phyloP scores from a whole-genome alignment of 2,888 invertebrate species.

The Drosophila algonquin region DNA sequence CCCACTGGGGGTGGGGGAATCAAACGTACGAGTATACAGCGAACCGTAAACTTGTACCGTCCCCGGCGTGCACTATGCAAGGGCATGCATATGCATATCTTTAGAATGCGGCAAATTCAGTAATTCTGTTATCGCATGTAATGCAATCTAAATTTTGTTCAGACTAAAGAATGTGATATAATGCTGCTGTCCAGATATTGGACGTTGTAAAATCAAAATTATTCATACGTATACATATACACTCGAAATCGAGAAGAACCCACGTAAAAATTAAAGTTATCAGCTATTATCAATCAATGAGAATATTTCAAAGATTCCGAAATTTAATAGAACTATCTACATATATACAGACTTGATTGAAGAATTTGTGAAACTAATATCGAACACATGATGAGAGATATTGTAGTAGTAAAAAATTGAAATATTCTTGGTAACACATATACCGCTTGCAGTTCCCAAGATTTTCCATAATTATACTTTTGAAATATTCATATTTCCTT shows the following conservation, averaged over 20 bases:
- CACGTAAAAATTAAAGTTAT: not conserved
- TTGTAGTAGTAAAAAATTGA: too few relatives aligned
- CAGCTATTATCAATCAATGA: not conserved
- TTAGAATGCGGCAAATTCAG: slow-evolving; percentile 27
- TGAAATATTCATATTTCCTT: not conserved
- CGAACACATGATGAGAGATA: too few relatives aligned
- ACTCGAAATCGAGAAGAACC: not conserved
- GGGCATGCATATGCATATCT: slow-evolving; percentile 36
- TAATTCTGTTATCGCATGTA: slow-evolving; percentile 44
- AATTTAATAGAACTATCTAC: not conserved
- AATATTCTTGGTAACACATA: too few relatives aligned
- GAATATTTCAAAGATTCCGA: not conserved
- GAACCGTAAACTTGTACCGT: slow-evolving; percentile 20
- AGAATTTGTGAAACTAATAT: too few relatives aligned
- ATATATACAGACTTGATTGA: not conserved
- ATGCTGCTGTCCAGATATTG: slow-evolving; percentile 32
- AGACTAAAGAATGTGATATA: slow-evolving; percentile 23
- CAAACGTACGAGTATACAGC: slow-evolving; percentile 29
- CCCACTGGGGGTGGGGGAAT: slow-evolving; percentile 12
- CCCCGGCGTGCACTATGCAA: slow-evolving; percentile 30
- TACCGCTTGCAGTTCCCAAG: not conserved
- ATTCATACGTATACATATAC: not conserved
- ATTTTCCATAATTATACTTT: not conserved
- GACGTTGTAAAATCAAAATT: not conserved
- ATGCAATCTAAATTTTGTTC: slow-evolving; percentile 45